A percentile compares a stretch with the other conserved stretches of the same genome.
Conservation (phyloP, 2,888 invertebrate species). For the Nymphalis urticae region DNA sequence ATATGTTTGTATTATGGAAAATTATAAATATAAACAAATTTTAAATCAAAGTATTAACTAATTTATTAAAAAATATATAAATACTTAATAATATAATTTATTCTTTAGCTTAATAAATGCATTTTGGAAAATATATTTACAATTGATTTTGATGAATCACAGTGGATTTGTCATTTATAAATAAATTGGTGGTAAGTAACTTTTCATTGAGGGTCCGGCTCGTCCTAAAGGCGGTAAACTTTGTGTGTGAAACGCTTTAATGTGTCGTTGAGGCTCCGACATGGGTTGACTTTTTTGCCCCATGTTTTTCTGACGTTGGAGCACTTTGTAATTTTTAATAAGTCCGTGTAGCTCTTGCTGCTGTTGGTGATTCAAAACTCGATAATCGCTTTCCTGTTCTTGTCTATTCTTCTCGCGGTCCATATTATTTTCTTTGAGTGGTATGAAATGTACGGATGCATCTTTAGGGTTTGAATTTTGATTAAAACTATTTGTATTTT, state of each 20-base stretch:
- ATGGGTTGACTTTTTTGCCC: conserved; percentile 50
- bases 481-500: conserved; percentile 36
- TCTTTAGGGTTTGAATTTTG: conserved; percentile 50
- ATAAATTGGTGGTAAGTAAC: conserved; percentile 69
- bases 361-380: conserved; percentile 50
- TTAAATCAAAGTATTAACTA: no score
- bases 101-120: conserved; percentile 69
- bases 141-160: conserved; percentile 52
- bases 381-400: conserved; percentile 47
- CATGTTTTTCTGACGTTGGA: conserved; percentile 62
- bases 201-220: conserved; percentile 72
- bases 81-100: conserved; percentile 7
- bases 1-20: no score
- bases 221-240: conserved; percentile 70
- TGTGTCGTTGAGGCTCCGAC: conserved; percentile 57
- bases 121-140: conserved; percentile 38
- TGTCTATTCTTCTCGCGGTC: conserved; percentile 42
- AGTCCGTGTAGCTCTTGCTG: conserved; percentile 64
- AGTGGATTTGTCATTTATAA: conserved; percentile 51
- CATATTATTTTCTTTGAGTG: conserved; percentile 46
- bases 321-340: conserved; percentile 73
- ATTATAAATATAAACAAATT: no score
- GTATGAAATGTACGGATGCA: conserved; percentile 49
- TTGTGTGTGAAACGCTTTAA: conserved; percentile 52
- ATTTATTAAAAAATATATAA: neutral